Evolutionary conservation across 2,113 vertebrate genomes (phyloP).

Genomic region (Elachura formosa): DNA sequence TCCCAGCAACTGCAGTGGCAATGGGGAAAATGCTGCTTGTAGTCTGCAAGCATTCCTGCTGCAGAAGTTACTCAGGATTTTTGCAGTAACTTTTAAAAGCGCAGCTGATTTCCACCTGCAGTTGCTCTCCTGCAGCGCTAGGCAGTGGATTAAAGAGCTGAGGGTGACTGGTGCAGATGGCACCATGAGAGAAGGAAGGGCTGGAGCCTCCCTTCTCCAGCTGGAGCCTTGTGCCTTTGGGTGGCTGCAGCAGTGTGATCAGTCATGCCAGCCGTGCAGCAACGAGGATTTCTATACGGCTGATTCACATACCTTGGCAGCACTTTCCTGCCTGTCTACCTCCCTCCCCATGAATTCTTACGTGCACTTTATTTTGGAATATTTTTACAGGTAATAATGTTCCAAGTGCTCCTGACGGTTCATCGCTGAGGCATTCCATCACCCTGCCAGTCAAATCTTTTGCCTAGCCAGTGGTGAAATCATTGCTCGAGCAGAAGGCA

Average conservation of each 20-base stretch:
- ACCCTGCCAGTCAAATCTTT: neutral
- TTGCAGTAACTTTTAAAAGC: conserved; percentile 2
- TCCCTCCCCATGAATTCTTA: neutral
- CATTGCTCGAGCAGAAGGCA: neutral
- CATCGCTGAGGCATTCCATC: neutral
- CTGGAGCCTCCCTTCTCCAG: neutral
- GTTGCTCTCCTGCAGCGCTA: neutral
- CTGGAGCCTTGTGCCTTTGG: neutral
- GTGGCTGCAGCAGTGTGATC: neutral
- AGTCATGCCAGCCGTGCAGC: neutral
- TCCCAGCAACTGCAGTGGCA: neutral
- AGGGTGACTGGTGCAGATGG: neutral
- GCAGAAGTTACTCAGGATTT: conserved; percentile 9
- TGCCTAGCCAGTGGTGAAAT: neutral
- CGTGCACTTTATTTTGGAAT: neutral
- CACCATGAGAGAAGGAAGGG: neutral
- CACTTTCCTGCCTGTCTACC: neutral
- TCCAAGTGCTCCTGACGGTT: neutral
- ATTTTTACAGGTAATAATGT: neutral
- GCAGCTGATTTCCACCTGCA: neutral
- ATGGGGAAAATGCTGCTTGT: neutral
- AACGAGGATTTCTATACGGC: neutral
- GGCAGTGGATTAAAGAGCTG: neutral
- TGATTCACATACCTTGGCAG: neutral
- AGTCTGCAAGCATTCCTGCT: neutral